A percentile compares a stretch with the other conserved stretches of the same genome.
Evolutionary conservation across 1,140 invertebrate species (phyloP).

Genomic region (Ceratoteleas bidentatus): DNA sequence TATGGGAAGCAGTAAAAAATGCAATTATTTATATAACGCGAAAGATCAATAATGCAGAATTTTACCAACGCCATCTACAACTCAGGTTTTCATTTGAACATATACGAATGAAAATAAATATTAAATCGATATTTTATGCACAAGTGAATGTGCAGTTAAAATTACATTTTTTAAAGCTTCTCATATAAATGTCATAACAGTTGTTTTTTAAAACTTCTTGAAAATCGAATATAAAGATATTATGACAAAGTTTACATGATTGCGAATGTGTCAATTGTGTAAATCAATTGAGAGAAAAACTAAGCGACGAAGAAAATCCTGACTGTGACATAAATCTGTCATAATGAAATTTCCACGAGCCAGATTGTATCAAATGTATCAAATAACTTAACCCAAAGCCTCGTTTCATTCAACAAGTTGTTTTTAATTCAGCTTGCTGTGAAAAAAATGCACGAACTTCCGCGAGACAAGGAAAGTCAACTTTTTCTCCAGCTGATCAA

Average conservation of each 20-base stretch:
- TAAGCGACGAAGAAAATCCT: constrained; percentile 22
- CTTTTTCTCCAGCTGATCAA: constrained; percentile 41
- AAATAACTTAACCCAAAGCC: constrained; percentile 32
- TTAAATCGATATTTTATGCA: too few species aligned
- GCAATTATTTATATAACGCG: too few species aligned
- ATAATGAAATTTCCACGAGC: constrained; percentile 40
- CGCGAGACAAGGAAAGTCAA: constrained; percentile 52
- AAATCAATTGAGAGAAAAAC: constrained; percentile 12
- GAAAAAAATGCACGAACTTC: constrained; percentile 51
- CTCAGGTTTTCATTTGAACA: too few species aligned
- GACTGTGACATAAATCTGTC: constrained; percentile 38
- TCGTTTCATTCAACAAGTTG: constrained; percentile 59
- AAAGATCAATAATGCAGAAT: too few species aligned
- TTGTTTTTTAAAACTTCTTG: neutral
- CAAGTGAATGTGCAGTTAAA: too few species aligned
- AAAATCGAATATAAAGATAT: neutral
- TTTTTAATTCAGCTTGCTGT: constrained; percentile 49
- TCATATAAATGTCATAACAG: neutral
- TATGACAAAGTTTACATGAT: neutral
- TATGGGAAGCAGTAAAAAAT: too few species aligned
- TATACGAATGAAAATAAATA: too few species aligned
- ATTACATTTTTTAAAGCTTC: neutral
- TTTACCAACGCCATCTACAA: too few species aligned
- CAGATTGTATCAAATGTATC: constrained; percentile 39
- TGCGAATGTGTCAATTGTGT: constrained; percentile 26